Conservation (phyloP, 1,140 invertebrate species). For the Elymnias hypermnestra region DNA sequence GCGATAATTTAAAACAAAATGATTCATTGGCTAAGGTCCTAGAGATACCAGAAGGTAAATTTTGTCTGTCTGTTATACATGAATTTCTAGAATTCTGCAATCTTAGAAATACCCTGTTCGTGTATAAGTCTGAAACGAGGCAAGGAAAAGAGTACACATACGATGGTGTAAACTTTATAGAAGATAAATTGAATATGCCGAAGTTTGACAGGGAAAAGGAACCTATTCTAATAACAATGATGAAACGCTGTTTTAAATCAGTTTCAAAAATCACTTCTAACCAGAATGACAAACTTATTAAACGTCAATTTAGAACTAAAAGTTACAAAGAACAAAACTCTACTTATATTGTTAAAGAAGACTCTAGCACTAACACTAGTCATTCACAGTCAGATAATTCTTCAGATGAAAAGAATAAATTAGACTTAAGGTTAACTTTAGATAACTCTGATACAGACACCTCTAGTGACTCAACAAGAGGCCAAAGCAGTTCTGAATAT, state of each 20-base stretch:
- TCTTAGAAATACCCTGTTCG: constrained; percentile 70
- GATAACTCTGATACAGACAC: constrained; percentile 68
- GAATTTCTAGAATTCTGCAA: constrained; percentile 73
- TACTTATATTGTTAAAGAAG: constrained; percentile 65
- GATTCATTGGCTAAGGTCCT: constrained; percentile 57
- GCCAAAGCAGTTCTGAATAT: constrained; percentile 62
- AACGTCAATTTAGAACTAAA: constrained; percentile 10
- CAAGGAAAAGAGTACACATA: constrained; percentile 64
- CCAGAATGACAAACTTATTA: constrained; percentile 26
- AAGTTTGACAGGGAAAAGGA: constrained; percentile 42
- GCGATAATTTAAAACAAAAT: constrained; percentile 63
- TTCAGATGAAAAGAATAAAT: constrained; percentile 65
- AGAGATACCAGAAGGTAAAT: constrained; percentile 59
- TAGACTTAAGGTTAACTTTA: constrained; percentile 51
- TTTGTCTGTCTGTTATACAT: constrained; percentile 62
- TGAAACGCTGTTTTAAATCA: constrained; percentile 45
- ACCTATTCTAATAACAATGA: constrained; percentile 50
- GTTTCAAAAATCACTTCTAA: constrained; percentile 25
- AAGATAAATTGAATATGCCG: constrained; percentile 46
- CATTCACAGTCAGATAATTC: constrained; percentile 61
- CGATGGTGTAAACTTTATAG: constrained; percentile 42
- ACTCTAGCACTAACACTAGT: constrained; percentile 50
- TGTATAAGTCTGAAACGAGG: constrained; percentile 69
- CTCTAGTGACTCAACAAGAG: constrained; percentile 57
- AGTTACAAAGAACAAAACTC: constrained; percentile 47